Evolutionary conservation across 2,113 vertebrate genomes (phyloP).

Genomic region (Melozone crissalis): DNA sequence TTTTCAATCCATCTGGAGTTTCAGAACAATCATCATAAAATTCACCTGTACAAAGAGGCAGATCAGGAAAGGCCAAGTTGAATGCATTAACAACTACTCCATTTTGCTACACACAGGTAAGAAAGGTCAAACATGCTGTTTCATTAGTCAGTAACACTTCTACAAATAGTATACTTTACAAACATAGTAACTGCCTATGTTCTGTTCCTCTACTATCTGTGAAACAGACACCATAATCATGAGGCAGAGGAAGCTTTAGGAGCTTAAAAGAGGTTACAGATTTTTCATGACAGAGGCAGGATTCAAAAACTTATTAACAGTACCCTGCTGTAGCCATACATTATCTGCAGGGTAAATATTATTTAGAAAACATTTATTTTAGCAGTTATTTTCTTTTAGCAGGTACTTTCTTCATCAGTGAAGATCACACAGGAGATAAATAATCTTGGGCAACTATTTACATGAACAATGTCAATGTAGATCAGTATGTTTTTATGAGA

Average conservation of each 20-base stretch:
- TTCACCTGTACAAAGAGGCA: neutral
- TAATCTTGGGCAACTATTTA: neutral
- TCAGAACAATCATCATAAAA: neutral
- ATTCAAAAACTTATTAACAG: neutral
- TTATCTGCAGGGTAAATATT: neutral
- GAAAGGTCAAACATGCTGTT: neutral
- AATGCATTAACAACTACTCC: neutral
- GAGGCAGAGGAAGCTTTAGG: neutral
- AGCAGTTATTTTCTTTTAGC: neutral
- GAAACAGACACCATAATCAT: neutral
- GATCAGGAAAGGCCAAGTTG: neutral
- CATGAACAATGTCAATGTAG: neutral
- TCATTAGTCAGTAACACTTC: neutral
- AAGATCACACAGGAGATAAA: neutral
- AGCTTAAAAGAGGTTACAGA: neutral
- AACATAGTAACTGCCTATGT: neutral
- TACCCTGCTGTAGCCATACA: neutral
- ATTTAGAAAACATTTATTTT: neutral
- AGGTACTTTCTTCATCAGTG: neutral
- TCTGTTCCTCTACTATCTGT: neutral
- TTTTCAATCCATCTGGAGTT: neutral
- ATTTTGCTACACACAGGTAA: neutral
- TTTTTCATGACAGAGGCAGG: neutral
- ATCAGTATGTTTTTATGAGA: neutral
- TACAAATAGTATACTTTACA: neutral